Conservation (phyloP, 92 coral and sea anemone species). For the Epizoanthus ramosus region DNA sequence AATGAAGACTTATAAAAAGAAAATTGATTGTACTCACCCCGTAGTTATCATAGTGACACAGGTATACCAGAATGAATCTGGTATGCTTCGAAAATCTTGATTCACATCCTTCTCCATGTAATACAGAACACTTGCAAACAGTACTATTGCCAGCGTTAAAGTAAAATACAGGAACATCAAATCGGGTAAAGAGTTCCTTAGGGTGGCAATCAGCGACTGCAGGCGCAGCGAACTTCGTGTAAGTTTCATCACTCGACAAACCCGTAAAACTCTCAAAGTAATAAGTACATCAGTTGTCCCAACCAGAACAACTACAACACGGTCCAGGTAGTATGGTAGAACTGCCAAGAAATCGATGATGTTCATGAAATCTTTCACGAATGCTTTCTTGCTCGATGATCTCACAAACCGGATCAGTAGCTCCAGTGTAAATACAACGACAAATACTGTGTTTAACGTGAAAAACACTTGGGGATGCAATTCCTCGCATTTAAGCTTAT, state of each 20-base stretch:
- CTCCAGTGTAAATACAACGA: slow-evolving; percentile 76
- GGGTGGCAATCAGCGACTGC: slow-evolving; percentile 68
- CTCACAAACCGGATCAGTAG: slow-evolving; percentile 62
- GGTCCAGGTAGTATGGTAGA: slow-evolving; percentile 75
- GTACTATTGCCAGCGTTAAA: slow-evolving; percentile 67
- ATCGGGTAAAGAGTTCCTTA: slow-evolving; percentile 74
- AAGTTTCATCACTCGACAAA: slow-evolving; percentile 77
- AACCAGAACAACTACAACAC: slow-evolving; percentile 45
- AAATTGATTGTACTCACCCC: slow-evolving; percentile 54
- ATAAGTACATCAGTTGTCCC: slow-evolving; percentile 56
- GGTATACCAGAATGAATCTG: slow-evolving; percentile 85
- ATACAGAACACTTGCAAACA: slow-evolving; percentile 75
- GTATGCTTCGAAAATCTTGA: slow-evolving; percentile 72
- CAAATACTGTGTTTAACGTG: slow-evolving; percentile 68
- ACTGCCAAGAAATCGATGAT: slow-evolving; percentile 76
- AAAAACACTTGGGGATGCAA: slow-evolving; percentile 48
- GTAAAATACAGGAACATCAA: slow-evolving; percentile 74
- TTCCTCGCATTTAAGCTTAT: slow-evolving; percentile 59
- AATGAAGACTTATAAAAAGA: too few species aligned
- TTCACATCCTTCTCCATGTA: slow-evolving; percentile 69
- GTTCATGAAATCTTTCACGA: slow-evolving; percentile 61
- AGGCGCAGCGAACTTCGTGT: slow-evolving; percentile 72
- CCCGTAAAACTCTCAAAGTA: slow-evolving; percentile 73
- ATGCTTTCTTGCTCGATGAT: slow-evolving; percentile 57
- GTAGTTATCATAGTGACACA: slow-evolving; percentile 91